Conservation (phyloP, 2,888 invertebrate species). For the Andrena dorsata region DNA sequence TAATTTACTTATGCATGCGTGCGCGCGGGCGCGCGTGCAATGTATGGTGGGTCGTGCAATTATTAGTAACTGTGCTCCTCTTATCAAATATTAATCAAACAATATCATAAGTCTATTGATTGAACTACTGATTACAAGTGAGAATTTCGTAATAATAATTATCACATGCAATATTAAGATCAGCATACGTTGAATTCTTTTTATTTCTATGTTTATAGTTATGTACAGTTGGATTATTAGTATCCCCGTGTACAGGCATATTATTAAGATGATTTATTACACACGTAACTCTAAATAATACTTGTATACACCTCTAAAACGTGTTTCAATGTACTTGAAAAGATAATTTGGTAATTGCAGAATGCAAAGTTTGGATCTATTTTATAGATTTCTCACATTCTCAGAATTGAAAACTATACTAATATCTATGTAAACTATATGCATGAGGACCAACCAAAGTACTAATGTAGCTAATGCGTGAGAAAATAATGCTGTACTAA, state of each 20-base stretch:
- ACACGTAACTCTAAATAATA: slow-evolving; percentile 35
- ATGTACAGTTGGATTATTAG: slow-evolving; percentile 37
- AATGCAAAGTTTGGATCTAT: slow-evolving; percentile 11
- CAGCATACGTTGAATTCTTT: slow-evolving; percentile 50
- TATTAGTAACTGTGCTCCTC: slow-evolving; percentile 28
- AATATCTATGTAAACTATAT: slow-evolving; percentile 26
- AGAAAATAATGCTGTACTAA: slow-evolving; percentile 22
- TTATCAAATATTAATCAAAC: slow-evolving; percentile 15
- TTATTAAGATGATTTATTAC: slow-evolving; percentile 41
- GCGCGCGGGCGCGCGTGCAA: slow-evolving; percentile 31
- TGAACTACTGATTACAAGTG: slow-evolving; percentile 19
- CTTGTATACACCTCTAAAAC: slow-evolving; percentile 28
- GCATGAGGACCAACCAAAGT: slow-evolving; percentile 64
- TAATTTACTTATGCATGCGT: slow-evolving; percentile 19
- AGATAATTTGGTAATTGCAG: slow-evolving; percentile 16
- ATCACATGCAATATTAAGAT: slow-evolving; percentile 32
- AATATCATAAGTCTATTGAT: slow-evolving; percentile 14
- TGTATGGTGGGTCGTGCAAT: slow-evolving; percentile 21
- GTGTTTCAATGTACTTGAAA: slow-evolving; percentile 40
- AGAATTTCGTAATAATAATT: slow-evolving; percentile 25
- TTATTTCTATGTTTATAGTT: slow-evolving; percentile 45
- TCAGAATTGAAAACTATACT: slow-evolving; percentile 26
- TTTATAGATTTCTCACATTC: slow-evolving; percentile 30
- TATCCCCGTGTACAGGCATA: slow-evolving; percentile 33
- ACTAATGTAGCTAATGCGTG: slow-evolving; percentile 28